phyloP scores from a whole-genome alignment of 2,797 vertebrate species.

The Brachyalestes nurse region DNA sequence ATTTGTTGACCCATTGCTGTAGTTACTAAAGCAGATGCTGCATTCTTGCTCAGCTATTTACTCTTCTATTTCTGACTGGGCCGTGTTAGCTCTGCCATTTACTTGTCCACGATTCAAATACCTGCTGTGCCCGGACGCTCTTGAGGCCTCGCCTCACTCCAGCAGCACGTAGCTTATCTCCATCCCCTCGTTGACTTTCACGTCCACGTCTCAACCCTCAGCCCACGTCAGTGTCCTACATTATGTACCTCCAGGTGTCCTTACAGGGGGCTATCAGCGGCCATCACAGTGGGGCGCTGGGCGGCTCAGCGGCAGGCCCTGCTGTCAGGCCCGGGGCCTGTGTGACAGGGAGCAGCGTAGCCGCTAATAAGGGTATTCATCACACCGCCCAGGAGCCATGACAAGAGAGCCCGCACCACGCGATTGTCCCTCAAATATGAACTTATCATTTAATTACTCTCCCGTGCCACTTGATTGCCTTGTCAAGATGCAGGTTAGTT shows the following conservation, averaged over 20 bases:
- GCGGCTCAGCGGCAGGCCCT: conserved; percentile 51
- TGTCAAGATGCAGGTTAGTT: conserved; percentile 88
- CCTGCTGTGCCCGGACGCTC: not conserved
- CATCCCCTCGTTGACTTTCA: conserved; percentile 42
- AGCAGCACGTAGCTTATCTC: conserved; percentile 22
- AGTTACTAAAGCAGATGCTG: no score
- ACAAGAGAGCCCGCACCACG: conserved; percentile 69
- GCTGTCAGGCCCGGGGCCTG: conserved; percentile 72
- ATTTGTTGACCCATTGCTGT: no score
- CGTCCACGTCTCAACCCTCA: conserved; percentile 33
- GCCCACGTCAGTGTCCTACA: conserved; percentile 48
- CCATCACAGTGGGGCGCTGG: conserved; percentile 46
- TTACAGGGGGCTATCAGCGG: conserved; percentile 58
- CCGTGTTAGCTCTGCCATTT: not conserved
- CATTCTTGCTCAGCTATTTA: no score
- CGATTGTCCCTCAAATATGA: conserved; percentile 89
- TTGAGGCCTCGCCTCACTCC: not conserved
- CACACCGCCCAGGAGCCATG: conserved; percentile 76
- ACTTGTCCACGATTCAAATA: not conserved
- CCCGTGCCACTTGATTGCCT: conserved; percentile 78
- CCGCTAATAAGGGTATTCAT: conserved; percentile 92
- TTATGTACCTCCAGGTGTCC: conserved; percentile 58
- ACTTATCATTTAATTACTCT: conserved; percentile 95
- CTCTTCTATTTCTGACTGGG: no score
- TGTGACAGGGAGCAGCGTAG: conserved; percentile 78